Evolutionary conservation across 2,888 invertebrate genomes (phyloP).

Genomic region (Polyommatus icarus): DNA sequence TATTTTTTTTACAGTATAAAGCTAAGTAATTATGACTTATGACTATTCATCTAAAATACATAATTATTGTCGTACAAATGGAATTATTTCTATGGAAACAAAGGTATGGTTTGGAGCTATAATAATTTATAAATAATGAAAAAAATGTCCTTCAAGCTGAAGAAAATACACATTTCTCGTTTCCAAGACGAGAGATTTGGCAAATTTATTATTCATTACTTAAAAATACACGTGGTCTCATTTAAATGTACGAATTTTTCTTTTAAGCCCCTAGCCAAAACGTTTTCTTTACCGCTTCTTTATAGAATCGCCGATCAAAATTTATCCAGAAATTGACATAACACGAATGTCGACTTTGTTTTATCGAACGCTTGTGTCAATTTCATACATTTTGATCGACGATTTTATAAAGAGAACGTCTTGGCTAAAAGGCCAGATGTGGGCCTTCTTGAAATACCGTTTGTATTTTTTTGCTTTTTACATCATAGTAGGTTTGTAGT

Average conservation of each 20-base stretch:
- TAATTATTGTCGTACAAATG: neutral
- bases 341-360: too few relatives aligned
- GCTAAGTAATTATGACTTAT: conserved; percentile 5
- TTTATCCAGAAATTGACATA: too few relatives aligned
- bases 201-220: neutral
- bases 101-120: neutral
- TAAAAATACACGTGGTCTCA: neutral
- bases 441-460: neutral
- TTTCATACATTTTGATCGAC: too few relatives aligned
- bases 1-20: conserved; percentile 13
- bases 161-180: conserved; percentile 5
- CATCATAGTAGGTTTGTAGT: neutral
- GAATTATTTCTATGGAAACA: neutral
- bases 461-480: neutral
- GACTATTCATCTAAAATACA: conserved; percentile 4
- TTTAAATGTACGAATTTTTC: neutral
- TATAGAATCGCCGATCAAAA: too few relatives aligned
- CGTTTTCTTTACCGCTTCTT: too few relatives aligned
- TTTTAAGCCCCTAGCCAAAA: neutral
- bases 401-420: too few relatives aligned
- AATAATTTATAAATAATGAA: neutral
- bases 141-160: neutral
- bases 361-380: too few relatives aligned
- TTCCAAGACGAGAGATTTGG: neutral
- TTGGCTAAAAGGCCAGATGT: neutral